Percentiles rank a stretch among this genome's conserved stretches.
Conservation (phyloP, 2,888 invertebrate genomes). For the Drosophila multiciliata region DNA sequence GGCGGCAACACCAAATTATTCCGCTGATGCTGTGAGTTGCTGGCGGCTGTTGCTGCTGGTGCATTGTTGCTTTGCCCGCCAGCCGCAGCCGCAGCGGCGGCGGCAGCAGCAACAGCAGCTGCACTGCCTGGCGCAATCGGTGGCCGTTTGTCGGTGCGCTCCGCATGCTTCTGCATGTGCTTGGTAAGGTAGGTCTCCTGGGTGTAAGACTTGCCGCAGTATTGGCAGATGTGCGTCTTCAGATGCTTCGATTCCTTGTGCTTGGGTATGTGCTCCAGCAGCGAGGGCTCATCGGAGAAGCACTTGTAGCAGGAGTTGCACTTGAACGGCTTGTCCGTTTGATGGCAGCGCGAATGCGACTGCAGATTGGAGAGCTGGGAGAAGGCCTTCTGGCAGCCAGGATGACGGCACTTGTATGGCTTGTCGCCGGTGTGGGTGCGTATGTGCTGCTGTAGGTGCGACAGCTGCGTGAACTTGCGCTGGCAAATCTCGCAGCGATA, state of each 20-base stretch:
- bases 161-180: slow-evolving; percentile 99
- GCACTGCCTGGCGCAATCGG: slow-evolving; percentile 89
- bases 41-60: slow-evolving; percentile 22
- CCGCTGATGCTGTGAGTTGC: slow-evolving; percentile 74
- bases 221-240: slow-evolving; percentile 99
- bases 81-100: slow-evolving; percentile 51
- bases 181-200: slow-evolving; percentile 99
- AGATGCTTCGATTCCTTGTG: slow-evolving; percentile 99
- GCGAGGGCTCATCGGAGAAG: slow-evolving; percentile 98
- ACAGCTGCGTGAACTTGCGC: slow-evolving; percentile 99
- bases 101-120: slow-evolving; percentile 71
- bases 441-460: slow-evolving; percentile 99
- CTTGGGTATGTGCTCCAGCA: slow-evolving; percentile 99
- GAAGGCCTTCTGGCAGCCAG: slow-evolving; percentile 99
- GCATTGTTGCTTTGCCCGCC: slow-evolving; percentile 34
- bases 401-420: slow-evolving; percentile 98
- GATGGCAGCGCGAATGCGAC: slow-evolving; percentile 99
- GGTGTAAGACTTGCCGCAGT: slow-evolving; percentile 99
- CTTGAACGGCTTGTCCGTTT: slow-evolving; percentile 99
- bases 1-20: slow-evolving; percentile 79
- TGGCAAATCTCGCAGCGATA: slow-evolving; percentile 99
- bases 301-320: slow-evolving; percentile 99
- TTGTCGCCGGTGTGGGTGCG: slow-evolving; percentile 99
- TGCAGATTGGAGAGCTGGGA: slow-evolving; percentile 99
- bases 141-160: slow-evolving; percentile 95